A percentile compares a stretch with the other conserved stretches of the same genome.
These are phyloP conservation scores for Eufriesea mexicana DNA, from an alignment of 1,140 invertebrate species.

Conservation along the genomic window DNA sequence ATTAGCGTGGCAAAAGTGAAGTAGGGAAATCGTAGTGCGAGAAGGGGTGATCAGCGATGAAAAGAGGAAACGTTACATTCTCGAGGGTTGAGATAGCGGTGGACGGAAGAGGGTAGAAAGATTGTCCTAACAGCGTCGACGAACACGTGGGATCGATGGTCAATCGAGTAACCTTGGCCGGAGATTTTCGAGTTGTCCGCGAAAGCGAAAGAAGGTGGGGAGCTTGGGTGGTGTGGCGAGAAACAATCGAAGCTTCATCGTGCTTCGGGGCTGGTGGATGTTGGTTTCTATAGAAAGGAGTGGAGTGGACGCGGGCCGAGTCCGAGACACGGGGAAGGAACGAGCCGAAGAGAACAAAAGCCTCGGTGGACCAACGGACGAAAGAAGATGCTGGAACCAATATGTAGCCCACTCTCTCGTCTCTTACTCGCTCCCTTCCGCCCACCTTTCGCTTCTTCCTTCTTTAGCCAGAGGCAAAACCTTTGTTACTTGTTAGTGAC, in stretches of 20 bases:
- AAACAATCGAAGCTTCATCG: slow-evolving; percentile 55
- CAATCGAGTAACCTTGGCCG: slow-evolving; percentile 47
- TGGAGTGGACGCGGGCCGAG: slow-evolving; percentile 27
- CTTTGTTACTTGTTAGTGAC: slow-evolving; percentile 74
- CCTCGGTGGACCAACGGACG: slow-evolving; percentile 44
- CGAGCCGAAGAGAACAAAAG: slow-evolving; percentile 59
- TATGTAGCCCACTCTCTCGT: slow-evolving; percentile 60
- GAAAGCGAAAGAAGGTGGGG: neutral
- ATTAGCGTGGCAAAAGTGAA: too few relatives aligned
- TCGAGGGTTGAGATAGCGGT: neutral
- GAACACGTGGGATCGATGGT: slow-evolving; percentile 33
- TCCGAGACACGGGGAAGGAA: slow-evolving; percentile 12
- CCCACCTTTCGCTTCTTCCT: slow-evolving; percentile 15
- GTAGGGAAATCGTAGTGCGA: accelerated
- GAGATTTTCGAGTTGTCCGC: slow-evolving; percentile 19
- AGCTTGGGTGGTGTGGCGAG: slow-evolving; percentile 6
- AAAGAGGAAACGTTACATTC: neutral
- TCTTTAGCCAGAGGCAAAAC: slow-evolving; percentile 61
- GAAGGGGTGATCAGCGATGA: neutral
- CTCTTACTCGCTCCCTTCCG: slow-evolving; percentile 7
- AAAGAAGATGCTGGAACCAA: slow-evolving; percentile 64
- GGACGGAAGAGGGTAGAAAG: neutral
- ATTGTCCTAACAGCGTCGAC: slow-evolving; percentile 15
- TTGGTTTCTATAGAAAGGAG: slow-evolving; percentile 22
- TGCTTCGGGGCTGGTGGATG: slow-evolving; percentile 45